Evolutionary conservation across 2,888 invertebrate genomes (phyloP), one percentile per base, ranked within the genome.

Genomic region (Aquatica leii): DNA sequence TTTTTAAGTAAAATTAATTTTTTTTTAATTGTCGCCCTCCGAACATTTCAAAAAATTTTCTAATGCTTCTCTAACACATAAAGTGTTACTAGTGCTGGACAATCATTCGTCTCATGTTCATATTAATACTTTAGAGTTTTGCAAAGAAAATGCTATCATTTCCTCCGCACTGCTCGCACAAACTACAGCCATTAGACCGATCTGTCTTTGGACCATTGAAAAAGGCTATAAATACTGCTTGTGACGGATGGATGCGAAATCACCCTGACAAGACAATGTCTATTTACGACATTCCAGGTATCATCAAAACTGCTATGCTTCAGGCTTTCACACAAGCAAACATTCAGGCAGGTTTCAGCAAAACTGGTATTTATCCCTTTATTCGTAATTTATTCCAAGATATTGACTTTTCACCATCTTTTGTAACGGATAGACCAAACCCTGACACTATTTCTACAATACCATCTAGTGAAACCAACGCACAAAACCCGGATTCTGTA

Each of bases 141-240:
- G 31, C 9, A 31, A 4, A 9, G 31, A 31, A 9, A 31, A 31
- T 9, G 31, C 61, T 68, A n/a, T 60, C 66, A 8, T 64, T 68
- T 54, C 69, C 70, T 2, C 69, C 66, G 15, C 66, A n/a, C n/a
- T n/a, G n/a, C n/a, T n/a, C n/a, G n/a, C n/a, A n/a, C n/a, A n/a
- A n/a, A n/a, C n/a, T n/a, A n/a, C n/a, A n/a, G n/a, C n/a, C n/a
- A n/a, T n/a, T n/a, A n/a, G n/a, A n/a, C n/a, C n/a, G n/a, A n/a
- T 31, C 31, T 31, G 31, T 9, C 31, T 31, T 9, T 9, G 31
- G 46, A 54, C 17, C 67, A 63, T 48, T 65, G 62, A 57, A 59
- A 68, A 17, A 61, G 65, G 50, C 67, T 50, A 12, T 58, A 4
- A 4, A 31, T n/a, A n/a, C n/a, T n/a, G n/a, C n/a, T n/a, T n/a